Percentiles rank a stretch among this genome's conserved stretches.
Conservation (phyloP, 2,113 vertebrate species). For the Drymodes brunneopygia region DNA sequence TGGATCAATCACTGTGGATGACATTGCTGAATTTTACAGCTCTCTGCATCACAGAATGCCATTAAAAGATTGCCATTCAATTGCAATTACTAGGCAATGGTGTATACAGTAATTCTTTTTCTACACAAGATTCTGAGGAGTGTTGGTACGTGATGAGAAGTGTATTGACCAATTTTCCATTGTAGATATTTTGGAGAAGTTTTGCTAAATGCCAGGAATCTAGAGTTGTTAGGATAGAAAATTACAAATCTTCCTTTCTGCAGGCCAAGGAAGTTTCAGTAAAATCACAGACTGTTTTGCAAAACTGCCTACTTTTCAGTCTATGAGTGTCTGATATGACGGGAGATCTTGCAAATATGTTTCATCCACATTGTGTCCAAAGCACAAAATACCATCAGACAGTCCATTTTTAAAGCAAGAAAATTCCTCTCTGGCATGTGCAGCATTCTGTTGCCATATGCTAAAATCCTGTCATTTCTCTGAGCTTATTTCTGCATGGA, state of each 20-base stretch:
- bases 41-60: not conserved
- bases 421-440: conserved; percentile 1
- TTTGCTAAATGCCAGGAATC: not conserved
- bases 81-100: not conserved
- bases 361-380: not conserved
- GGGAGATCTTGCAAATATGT: not conserved
- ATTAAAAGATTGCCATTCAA: not conserved
- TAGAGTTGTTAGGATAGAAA: not conserved
- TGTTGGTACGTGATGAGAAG: not conserved
- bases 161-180: fast-evolving
- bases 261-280: not conserved
- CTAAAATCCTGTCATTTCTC: conserved; percentile 38
- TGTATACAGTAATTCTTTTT: not conserved
- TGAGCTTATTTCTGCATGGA: conserved; percentile 29
- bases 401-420: not conserved
- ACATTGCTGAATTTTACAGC: not conserved
- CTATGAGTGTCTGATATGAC: not conserved
- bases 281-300: not conserved
- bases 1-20: fast-evolving
- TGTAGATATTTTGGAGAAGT: not conserved
- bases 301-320: not conserved
- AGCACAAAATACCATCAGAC: not conserved
- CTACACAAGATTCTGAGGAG: not conserved
- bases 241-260: not conserved
- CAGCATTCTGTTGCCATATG: conserved; percentile 38